phyloP scores from a whole-genome alignment of 2,797 vertebrate species.

The Esox masquinongy region DNA sequence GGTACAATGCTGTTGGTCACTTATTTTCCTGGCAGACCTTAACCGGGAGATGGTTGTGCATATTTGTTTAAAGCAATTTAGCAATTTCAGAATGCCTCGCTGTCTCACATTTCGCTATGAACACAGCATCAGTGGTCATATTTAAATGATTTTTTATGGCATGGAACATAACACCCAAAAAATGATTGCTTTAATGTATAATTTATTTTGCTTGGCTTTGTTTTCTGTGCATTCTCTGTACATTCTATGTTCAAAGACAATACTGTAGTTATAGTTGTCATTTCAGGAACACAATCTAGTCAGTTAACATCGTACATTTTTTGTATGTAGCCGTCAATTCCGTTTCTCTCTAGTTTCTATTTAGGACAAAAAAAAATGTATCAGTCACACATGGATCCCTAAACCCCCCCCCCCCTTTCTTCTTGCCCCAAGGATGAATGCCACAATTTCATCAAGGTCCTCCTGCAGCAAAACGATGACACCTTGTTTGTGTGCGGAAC shows the following conservation, averaged over 20 bases:
- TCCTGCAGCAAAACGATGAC: conserved; percentile 92
- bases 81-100: not conserved
- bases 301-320: not conserved
- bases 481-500: conserved; percentile 96
- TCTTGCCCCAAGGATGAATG: conserved; percentile 87
- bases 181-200: not conserved
- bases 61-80: not conserved
- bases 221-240: not conserved
- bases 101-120: not conserved
- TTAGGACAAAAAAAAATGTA: conserved; percentile 21
- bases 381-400: conserved; percentile 33
- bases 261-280: not conserved
- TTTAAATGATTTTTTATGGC: not conserved
- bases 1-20: conserved; percentile 67
- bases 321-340: not conserved
- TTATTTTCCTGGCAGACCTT: not conserved
- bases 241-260: not conserved
- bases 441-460: conserved; percentile 99
- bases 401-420: conserved; percentile 13
- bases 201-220: not conserved
- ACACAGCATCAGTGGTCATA: not conserved
- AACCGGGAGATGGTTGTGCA: not conserved
- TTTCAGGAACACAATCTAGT: not conserved
- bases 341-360: not conserved
- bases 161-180: too few species aligned